A percentile compares a stretch with the other conserved stretches of the same genome.
Evolutionary conservation across 92 coral and sea anemone genomes (phyloP).

Genomic region (Siderastrea siderea): DNA sequence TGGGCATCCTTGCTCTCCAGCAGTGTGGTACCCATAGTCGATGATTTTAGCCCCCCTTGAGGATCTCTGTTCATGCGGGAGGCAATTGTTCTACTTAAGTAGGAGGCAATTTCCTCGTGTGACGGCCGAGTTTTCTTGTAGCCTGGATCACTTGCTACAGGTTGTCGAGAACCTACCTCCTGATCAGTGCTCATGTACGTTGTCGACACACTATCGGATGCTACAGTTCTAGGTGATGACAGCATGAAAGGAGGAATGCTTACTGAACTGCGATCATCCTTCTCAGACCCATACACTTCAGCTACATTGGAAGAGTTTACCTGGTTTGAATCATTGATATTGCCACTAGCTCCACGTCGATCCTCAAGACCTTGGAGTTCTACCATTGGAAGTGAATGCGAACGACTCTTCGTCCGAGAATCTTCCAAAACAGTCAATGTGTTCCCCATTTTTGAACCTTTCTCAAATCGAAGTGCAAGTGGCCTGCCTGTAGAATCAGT

Average conservation of each 20-base stretch:
- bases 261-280: constrained; percentile 43
- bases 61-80: constrained; percentile 74
- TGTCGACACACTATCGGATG: constrained; percentile 81
- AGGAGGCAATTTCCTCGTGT: constrained; percentile 69
- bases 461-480: constrained; percentile 87
- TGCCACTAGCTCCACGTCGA: constrained; percentile 24
- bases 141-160: constrained; percentile 80
- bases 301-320: constrained; percentile 44
- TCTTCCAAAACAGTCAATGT: constrained; percentile 76
- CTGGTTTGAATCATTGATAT: constrained; percentile 40
- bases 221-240: constrained; percentile 83
- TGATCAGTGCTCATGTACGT: constrained; percentile 80
- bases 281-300: constrained; percentile 54
- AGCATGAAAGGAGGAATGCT: constrained; percentile 72
- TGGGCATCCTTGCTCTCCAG: constrained; percentile 70
- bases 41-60: constrained; percentile 68
- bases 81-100: constrained; percentile 65
- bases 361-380: constrained; percentile 73
- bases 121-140: constrained; percentile 45
- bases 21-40: constrained; percentile 83
- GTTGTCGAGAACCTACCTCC: constrained; percentile 88
- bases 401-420: constrained; percentile 65
- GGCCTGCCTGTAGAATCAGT: constrained; percentile 89
- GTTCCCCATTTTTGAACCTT: constrained; percentile 79
- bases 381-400: constrained; percentile 73